Evolutionary conservation across 53 echinoderm and acorn worm genomes (phyloP).

Genomic region (Patiria pectinifera): DNA sequence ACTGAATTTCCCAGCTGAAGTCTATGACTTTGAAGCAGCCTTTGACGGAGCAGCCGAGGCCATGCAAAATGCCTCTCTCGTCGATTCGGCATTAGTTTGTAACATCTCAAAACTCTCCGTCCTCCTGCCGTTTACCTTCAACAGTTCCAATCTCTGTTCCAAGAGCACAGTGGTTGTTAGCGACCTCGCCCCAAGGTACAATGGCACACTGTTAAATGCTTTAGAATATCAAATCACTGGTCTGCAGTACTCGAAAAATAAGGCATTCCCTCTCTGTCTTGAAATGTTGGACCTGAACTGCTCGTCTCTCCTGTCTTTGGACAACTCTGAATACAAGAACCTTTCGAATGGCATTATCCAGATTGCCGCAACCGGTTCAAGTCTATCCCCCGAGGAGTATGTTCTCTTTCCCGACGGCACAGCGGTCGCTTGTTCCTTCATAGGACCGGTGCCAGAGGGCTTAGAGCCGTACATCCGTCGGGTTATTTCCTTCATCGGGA

Average conservation of each 20-base stretch:
- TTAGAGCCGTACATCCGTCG: constrained; percentile 36
- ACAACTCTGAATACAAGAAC: neutral
- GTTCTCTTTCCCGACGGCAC: constrained; percentile 9
- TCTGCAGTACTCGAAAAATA: constrained; percentile 2
- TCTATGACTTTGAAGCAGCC: neutral
- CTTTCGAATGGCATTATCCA: neutral
- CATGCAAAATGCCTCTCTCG: neutral
- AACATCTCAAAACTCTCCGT: constrained; percentile 12
- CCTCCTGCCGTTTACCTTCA: constrained; percentile 12
- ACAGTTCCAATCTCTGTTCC: constrained; percentile 3
- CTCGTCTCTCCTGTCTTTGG: constrained; percentile 13
- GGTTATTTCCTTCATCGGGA: constrained; percentile 28
- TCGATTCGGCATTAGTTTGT: neutral
- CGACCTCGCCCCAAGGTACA: neutral
- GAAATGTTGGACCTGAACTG: constrained; percentile 17
- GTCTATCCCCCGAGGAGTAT: neutral
- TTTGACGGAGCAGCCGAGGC: neutral
- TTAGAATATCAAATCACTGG: neutral
- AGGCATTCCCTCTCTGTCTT: constrained; percentile 2
- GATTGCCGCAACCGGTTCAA: neutral
- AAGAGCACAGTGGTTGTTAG: neutral
- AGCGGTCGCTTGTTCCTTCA: constrained; percentile 16
- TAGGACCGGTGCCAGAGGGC: neutral
- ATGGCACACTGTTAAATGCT: neutral
- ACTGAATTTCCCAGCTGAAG: neutral